Evolutionary conservation across 2,888 invertebrate genomes (phyloP).

Genomic region (Parapristionchus giblindavisi): DNA sequence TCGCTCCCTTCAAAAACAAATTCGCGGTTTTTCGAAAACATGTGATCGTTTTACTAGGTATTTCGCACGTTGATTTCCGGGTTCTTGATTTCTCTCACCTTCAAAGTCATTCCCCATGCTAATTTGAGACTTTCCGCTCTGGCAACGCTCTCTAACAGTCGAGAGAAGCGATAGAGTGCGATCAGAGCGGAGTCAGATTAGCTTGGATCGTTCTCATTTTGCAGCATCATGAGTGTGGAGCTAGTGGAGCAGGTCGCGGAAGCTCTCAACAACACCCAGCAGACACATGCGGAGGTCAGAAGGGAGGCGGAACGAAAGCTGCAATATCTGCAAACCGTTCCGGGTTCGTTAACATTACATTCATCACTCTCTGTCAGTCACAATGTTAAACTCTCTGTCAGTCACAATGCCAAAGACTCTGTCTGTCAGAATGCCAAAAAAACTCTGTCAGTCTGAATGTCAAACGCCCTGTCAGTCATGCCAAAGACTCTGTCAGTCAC

Average conservation of each 20-base stretch:
- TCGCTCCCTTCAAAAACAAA: not conserved
- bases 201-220: conserved; percentile 8
- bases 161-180: too few species aligned
- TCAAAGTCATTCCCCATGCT: too few species aligned
- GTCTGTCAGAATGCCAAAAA: too few species aligned
- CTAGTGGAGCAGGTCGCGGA: conserved; percentile 47
- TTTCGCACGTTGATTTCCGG: not conserved
- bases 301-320: conserved; percentile 67
- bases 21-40: not conserved
- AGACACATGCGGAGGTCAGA: conserved; percentile 68
- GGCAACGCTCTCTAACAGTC: too few species aligned
- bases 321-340: conserved; percentile 43
- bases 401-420: too few species aligned
- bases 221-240: not conserved
- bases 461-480: too few species aligned
- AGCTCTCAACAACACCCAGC: conserved; percentile 70
- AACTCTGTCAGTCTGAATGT: too few species aligned
- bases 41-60: not conserved
- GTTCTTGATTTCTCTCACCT: not conserved
- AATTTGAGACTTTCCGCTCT: too few species aligned
- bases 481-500: too few species aligned
- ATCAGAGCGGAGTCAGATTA: not conserved
- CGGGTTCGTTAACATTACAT: conserved; percentile 39
- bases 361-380: not conserved
- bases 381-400: too few species aligned